Base-by-base conservation (phyloP, 2,113 vertebrate genomes). In the Otis tarda region DNA sequence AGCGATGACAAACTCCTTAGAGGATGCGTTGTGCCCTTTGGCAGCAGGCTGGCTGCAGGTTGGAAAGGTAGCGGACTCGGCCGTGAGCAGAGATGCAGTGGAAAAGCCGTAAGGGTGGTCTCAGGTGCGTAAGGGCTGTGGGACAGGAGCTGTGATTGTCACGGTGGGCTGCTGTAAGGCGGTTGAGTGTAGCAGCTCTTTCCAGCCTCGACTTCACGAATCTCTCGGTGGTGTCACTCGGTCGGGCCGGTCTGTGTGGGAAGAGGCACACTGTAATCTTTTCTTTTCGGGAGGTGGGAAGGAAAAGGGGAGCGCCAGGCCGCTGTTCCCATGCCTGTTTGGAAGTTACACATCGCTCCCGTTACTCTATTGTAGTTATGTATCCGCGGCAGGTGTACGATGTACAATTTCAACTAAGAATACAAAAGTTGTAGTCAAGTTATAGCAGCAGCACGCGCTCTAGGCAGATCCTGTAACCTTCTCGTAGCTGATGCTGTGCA, bases 51-150 rank as follows among this genome's bases (percentile, higher is more conserved):
- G 97, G 97, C 94, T 94, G 76, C 73, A 52, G n/a, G 52, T 95
- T 96, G 95, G 89, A 65, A 90, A 96, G 91, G 96, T 95, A 97
- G 96, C 89, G 95, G 97, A 96, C 94, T 96, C 82, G 93, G 96
- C 97, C 97, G 97, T 97, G 97, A 97, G 94, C 94, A 96, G 94
- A 79, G 95, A 96, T 95, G 94, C 94, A 97, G 97, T 97, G 97
- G 97, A 93, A 97, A 98, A 98, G 97, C 97, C 96, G 97, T 97
- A 95, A 97, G 57, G 89, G 61, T 53, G 27, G 74, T 80, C 61
- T 83, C 67, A 77, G 74, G 69, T 2, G 6, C 33, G 53, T 59
- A 27, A 52, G 37, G 74, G 52, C 70, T 60, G 63, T 55, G 8
- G 63, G 59, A 28, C 45, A 65, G 82, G 63, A 50, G 50, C 64